Conservation (phyloP, 2,888 invertebrate species). For the Podabrus alpinus region DNA sequence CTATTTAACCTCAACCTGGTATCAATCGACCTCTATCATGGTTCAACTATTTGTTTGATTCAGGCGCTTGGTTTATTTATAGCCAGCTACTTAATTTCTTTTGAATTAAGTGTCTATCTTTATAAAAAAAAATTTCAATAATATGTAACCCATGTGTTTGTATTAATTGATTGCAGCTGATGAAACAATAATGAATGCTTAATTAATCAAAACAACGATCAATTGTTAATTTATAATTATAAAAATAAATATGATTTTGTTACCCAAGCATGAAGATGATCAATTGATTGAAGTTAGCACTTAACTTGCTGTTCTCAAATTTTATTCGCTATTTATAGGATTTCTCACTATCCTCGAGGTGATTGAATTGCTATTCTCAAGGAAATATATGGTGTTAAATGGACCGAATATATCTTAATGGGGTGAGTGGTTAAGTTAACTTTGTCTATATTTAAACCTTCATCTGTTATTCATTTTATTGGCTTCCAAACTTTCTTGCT, state of each 20-base stretch:
- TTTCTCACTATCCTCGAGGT: conserved; percentile 20
- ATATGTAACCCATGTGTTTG: neutral
- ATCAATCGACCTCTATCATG: conserved; percentile 18
- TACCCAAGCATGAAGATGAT: neutral
- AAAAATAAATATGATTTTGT: neutral
- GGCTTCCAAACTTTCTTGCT: conserved; percentile 37
- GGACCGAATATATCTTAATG: conserved; percentile 44
- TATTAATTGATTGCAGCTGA: conserved; percentile 11
- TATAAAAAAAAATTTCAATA: neutral
- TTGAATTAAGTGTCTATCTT: neutral
- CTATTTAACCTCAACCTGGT: conserved; percentile 20
- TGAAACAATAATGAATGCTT: neutral
- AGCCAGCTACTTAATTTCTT: neutral
- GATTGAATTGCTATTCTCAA: conserved; percentile 29
- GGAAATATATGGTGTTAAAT: conserved; percentile 41
- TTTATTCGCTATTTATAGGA: conserved; percentile 10
- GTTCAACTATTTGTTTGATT: conserved; percentile 20
- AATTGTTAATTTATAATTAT: neutral
- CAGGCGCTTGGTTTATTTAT: conserved; percentile 11
- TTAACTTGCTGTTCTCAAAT: conserved; percentile 11
- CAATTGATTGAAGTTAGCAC: neutral
- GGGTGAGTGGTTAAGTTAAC: conserved; percentile 44
- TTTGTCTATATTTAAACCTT: conserved; percentile 52
- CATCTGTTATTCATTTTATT: conserved; percentile 54
- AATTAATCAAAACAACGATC: neutral